Base-by-base conservation (phyloP, 1,140 invertebrate species). In the Theocolax elegans region DNA sequence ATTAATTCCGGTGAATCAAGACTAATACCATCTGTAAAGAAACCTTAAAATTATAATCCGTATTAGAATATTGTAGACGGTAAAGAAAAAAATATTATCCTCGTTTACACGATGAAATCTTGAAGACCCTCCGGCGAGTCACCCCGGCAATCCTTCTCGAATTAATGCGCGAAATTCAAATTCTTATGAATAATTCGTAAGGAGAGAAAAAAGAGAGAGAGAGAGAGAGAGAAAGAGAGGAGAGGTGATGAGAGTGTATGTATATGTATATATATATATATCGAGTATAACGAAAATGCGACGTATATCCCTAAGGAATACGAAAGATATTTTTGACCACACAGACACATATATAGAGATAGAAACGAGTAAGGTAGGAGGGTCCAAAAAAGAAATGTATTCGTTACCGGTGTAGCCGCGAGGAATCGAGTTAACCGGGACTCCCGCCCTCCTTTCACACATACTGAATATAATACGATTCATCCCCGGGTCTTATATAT, bases 351-450 rank as follows among this genome's bases (percentile, higher is more conserved):
- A 35, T 13, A 59, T 17, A 23, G 63, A 35, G 19, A 71, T 54
- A 15, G 51, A 10, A 19, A 19, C 31, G 13, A 59, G 54, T 62
- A 72, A 68, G 67, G 65, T 76, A 67, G 60, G 54, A 53, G 60
- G 68, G 56, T 54, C 49, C 38, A 44, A 38, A 70, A 10, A 35
- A 35, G 42, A 38, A 70, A 74, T 42, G 21, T 58, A 67, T 67
- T 59, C 19, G 25, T 46, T 48, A 67, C 38, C 40, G 17, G 54
- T 67, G 17, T 29, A 12, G 58, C 31, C 46, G 27, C 31, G 67
- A 74, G 23, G 64, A 79, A 79, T 78, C 69, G 46, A 75, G 66
- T 78, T 78, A 76, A 75, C 67, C 51, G 58, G 44, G 54, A 71
- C 44, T 64, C 63, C 51, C 65, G 71, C 60, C 42, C 15, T 48